Evolutionary conservation across 53 echinoderm and acorn worm species (phyloP).

Genomic region (Antedon mediterranea): DNA sequence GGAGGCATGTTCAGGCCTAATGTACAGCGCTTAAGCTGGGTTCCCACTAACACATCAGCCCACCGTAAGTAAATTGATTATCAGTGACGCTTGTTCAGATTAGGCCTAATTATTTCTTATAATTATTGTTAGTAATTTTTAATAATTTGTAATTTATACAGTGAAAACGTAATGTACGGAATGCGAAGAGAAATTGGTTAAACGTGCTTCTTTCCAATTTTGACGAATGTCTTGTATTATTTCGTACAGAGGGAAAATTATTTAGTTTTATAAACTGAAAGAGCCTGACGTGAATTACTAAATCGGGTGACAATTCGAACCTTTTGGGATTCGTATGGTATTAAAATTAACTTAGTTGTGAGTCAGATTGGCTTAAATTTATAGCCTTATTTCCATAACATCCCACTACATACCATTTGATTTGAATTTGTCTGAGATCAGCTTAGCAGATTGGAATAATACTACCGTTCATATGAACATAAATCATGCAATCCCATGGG

Average conservation of each 20-base stretch:
- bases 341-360: not conserved
- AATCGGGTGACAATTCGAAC: not conserved
- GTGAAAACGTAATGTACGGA: not conserved
- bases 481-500: not conserved
- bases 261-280: not conserved
- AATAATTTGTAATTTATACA: not conserved
- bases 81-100: no score
- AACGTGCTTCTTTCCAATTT: not conserved
- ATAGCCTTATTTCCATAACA: not conserved
- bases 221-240: not conserved
- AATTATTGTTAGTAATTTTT: not conserved
- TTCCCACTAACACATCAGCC: no score
- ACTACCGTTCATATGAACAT: not conserved
- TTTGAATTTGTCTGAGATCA: not conserved
- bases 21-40: no score
- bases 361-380: not conserved
- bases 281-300: not conserved
- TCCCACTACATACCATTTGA: not conserved
- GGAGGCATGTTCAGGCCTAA: no score
- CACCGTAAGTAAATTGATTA: no score
- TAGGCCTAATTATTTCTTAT: not conserved
- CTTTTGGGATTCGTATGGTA: not conserved
- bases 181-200: no score
- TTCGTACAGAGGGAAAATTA: not conserved
- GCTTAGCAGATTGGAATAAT: not conserved